Conservation (phyloP, 2,113 vertebrate genomes). For the Eurystomus gularis region DNA sequence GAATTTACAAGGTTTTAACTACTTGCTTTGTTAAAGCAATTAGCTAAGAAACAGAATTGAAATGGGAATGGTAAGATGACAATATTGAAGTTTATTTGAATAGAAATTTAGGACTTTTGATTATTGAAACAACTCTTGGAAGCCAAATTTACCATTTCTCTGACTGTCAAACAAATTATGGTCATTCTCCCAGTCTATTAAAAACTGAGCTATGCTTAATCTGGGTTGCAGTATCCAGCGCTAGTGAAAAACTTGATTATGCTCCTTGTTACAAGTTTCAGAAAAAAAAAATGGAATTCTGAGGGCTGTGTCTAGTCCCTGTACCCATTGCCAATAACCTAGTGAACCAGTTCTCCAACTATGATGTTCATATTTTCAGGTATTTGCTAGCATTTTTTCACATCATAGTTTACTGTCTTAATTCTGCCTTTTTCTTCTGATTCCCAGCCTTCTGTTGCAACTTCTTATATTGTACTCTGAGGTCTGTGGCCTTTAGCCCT, state of each 20-base stretch:
- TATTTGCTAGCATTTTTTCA: not conserved
- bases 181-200: not conserved
- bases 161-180: not conserved
- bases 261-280: not conserved
- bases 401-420: not conserved
- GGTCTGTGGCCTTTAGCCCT: not conserved
- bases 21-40: not conserved
- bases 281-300: not conserved
- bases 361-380: not conserved
- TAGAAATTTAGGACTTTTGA: not conserved
- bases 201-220: not conserved
- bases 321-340: not conserved
- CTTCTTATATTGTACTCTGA: not conserved
- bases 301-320: not conserved
- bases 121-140: not conserved
- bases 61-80: not conserved
- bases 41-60: not conserved
- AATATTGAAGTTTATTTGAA: not conserved
- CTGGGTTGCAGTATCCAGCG: not conserved
- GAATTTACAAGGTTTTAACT: not conserved
- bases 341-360: not conserved
- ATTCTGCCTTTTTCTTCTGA: not conserved
- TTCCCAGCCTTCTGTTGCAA: not conserved
- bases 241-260: not conserved
- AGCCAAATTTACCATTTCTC: not conserved